Evolutionary conservation across 1,140 invertebrate genomes (phyloP).

Genomic region (Ganaspis sp.): DNA sequence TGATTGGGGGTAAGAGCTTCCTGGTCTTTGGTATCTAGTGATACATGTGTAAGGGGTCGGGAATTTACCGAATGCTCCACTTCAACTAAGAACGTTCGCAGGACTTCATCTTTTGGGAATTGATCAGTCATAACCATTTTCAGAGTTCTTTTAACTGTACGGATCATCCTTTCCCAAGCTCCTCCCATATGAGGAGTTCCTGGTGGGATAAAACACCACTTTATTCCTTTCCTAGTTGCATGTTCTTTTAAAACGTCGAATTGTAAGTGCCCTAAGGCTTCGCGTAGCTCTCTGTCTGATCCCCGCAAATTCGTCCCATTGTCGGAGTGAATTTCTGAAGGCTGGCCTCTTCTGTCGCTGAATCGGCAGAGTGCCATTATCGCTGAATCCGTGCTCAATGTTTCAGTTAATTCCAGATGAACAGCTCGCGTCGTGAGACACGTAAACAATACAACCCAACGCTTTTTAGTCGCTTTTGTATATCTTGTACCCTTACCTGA

Average conservation of each 20-base stretch:
- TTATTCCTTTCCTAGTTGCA: neutral
- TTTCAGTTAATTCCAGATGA: conserved; percentile 53
- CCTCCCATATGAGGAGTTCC: conserved; percentile 1
- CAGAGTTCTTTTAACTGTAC: neutral
- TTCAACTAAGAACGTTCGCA: too few species aligned
- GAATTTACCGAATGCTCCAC: too few species aligned
- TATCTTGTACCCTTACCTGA: conserved; percentile 43
- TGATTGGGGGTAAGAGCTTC: too few species aligned
- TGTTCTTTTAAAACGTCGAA: conserved; percentile 4
- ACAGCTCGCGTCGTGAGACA: conserved; percentile 51
- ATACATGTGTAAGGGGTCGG: too few species aligned
- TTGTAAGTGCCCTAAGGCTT: conserved; percentile 44
- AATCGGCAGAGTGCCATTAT: conserved; percentile 56
- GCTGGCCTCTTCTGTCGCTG: conserved; percentile 40
- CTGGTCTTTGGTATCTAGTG: too few species aligned
- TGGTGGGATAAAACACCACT: conserved; percentile 23
- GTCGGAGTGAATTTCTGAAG: conserved; percentile 45
- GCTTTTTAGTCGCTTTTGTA: conserved; percentile 45
- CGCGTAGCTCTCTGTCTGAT: conserved; percentile 45
- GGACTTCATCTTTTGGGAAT: neutral
- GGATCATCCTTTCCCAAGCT: neutral
- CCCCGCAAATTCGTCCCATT: conserved; percentile 47
- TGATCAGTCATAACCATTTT: neutral
- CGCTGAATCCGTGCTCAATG: conserved; percentile 48
- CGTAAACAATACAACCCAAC: conserved; percentile 63